phyloP scores from a whole-genome alignment of 2,888 invertebrate genomes.

The Terebella lapidaria region DNA sequence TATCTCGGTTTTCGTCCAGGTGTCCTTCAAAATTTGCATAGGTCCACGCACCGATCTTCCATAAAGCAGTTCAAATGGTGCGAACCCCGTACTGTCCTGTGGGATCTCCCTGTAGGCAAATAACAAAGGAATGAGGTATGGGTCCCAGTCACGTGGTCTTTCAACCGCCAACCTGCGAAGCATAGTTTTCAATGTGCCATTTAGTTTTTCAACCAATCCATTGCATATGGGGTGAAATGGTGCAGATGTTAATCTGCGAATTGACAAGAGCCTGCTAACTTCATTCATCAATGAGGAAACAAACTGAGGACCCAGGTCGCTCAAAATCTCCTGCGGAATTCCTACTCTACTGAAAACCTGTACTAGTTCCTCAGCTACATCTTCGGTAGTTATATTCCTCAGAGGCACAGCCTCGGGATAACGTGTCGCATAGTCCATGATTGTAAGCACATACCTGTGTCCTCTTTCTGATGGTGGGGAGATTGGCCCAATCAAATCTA shows the following conservation, averaged over 20 bases:
- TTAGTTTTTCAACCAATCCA: conserved; percentile 22
- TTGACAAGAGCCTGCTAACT: conserved; percentile 13
- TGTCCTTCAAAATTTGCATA: neutral
- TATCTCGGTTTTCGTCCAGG: neutral
- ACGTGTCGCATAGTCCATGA: conserved; percentile 24
- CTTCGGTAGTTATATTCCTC: conserved; percentile 22
- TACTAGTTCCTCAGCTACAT: conserved; percentile 25
- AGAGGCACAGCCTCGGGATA: conserved; percentile 13
- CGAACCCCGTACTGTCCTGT: conserved; percentile 4
- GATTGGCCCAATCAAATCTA: conserved; percentile 29
- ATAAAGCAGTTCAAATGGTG: conserved; percentile 12
- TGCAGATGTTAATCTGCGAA: conserved; percentile 15
- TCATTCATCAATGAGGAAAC: conserved; percentile 20
- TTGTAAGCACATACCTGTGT: conserved; percentile 21
- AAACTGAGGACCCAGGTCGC: conserved; percentile 26
- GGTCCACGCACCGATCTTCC: conserved; percentile 5
- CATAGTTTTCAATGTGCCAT: conserved; percentile 14
- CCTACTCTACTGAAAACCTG: conserved; percentile 20
- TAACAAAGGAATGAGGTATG: conserved; percentile 3
- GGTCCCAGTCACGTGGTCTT: conserved; percentile 8
- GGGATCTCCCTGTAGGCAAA: conserved; percentile 10
- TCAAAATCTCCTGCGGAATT: conserved; percentile 21
- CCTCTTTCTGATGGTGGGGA: conserved; percentile 17
- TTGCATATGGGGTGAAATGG: conserved; percentile 22
- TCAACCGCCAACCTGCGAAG: neutral